Evolutionary conservation across 2,113 vertebrate genomes (phyloP).

Genomic region (Prietella phreatophila): DNA sequence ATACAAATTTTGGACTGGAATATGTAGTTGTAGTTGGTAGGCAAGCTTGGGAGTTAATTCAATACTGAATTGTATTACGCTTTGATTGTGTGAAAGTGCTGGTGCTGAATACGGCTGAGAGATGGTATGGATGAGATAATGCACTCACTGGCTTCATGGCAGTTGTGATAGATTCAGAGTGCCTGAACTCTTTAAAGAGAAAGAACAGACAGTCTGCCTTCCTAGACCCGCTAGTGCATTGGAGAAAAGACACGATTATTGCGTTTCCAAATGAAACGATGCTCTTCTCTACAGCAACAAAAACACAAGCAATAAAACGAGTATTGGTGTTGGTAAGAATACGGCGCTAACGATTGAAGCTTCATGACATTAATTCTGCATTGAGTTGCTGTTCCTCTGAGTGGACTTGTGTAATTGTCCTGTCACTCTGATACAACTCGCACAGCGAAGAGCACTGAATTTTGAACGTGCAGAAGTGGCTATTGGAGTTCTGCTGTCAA

Average conservation of each 20-base stretch:
- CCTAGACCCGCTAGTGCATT: not conserved
- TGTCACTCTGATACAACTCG: not conserved
- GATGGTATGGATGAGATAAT: slow-evolving; percentile 28
- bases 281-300: not conserved
- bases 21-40: not conserved
- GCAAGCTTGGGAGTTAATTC: not conserved
- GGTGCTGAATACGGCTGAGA: slow-evolving; percentile 4
- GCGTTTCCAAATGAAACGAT: slow-evolving; percentile 13
- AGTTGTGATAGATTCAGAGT: slow-evolving; percentile 46
- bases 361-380: not conserved
- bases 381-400: not conserved
- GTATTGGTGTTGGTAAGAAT: not conserved
- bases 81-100: not conserved
- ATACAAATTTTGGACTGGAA: no score
- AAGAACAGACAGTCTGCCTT: slow-evolving; percentile 5
- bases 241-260: not conserved
- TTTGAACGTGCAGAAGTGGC: slow-evolving; percentile 11
- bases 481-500: not conserved
- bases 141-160: slow-evolving; percentile 24
- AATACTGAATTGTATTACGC: not conserved
- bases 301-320: not conserved
- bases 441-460: not conserved
- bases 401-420: slow-evolving; percentile 10
- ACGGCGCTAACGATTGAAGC: not conserved
- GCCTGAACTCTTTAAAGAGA: slow-evolving; percentile 24